These are phyloP conservation scores for roundworm (Caenorhabditis elegans) DNA, from an alignment of 1,140 invertebrate species.

Conservation along the genomic window WBcel235 BX284606.5:11587001-11587500, in stretches of 20 bases:
- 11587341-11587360: slow-evolving; percentile 68
- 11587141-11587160: not conserved
- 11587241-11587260: slow-evolving; percentile 68
- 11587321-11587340: slow-evolving; percentile 57
- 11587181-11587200: slow-evolving; percentile 64
- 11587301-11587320: not conserved
- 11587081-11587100: slow-evolving; percentile 43
- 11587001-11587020: not conserved
- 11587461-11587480: not conserved
- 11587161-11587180: slow-evolving; percentile 26
- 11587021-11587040: not conserved
- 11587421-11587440: slow-evolving; percentile 68
- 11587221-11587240: slow-evolving; percentile 69
- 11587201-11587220: slow-evolving; percentile 68
- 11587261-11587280: slow-evolving; percentile 68
- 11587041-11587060: slow-evolving; percentile 38
- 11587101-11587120: slow-evolving; percentile 55
- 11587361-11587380: slow-evolving; percentile 68
- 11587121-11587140: slow-evolving; percentile 20
- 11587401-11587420: slow-evolving; percentile 69
- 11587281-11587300: slow-evolving; percentile 68
- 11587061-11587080: slow-evolving; percentile 47
- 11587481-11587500: slow-evolving; percentile 54
- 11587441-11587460: slow-evolving; percentile 65
- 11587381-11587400: slow-evolving; percentile 68